These are phyloP conservation scores for Apamea crenata DNA, from an alignment of 2,888 invertebrate species.

Conservation along the genomic window DNA sequence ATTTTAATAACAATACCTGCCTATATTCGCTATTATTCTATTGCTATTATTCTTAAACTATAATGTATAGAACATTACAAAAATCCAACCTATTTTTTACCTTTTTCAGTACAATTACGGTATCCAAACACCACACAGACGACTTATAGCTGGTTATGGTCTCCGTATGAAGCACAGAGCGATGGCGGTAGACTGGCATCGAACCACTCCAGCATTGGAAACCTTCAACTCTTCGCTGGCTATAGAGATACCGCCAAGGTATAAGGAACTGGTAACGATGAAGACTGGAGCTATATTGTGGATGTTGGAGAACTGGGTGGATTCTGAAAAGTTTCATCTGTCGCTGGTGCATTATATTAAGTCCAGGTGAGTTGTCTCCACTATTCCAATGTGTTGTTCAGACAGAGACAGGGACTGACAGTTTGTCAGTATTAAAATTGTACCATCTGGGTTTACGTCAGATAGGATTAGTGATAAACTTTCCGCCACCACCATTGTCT, in stretches of 20 bases:
- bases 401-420: not conserved
- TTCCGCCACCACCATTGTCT: too few species aligned
- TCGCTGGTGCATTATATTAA: slow-evolving; percentile 84
- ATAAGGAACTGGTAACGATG: slow-evolving; percentile 82
- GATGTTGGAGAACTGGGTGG: slow-evolving; percentile 88
- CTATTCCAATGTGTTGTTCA: not conserved
- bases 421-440: not conserved
- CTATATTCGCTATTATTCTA: too few species aligned
- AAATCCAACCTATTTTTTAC: not conserved
- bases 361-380: slow-evolving; percentile 67
- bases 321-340: slow-evolving; percentile 78
- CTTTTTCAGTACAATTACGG: slow-evolving; percentile 78
- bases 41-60: too few species aligned
- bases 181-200: slow-evolving; percentile 83
- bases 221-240: slow-evolving; percentile 81
- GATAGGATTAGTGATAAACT: not conserved
- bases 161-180: slow-evolving; percentile 82
- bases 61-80: not conserved
- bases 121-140: slow-evolving; percentile 57
- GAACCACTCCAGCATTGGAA: slow-evolving; percentile 78
- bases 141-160: slow-evolving; percentile 77
- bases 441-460: not conserved
- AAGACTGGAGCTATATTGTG: slow-evolving; percentile 86
- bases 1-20: not conserved
- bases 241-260: slow-evolving; percentile 80